Base-by-base conservation (phyloP, 2,113 vertebrate species). In the Murina feae region DNA sequence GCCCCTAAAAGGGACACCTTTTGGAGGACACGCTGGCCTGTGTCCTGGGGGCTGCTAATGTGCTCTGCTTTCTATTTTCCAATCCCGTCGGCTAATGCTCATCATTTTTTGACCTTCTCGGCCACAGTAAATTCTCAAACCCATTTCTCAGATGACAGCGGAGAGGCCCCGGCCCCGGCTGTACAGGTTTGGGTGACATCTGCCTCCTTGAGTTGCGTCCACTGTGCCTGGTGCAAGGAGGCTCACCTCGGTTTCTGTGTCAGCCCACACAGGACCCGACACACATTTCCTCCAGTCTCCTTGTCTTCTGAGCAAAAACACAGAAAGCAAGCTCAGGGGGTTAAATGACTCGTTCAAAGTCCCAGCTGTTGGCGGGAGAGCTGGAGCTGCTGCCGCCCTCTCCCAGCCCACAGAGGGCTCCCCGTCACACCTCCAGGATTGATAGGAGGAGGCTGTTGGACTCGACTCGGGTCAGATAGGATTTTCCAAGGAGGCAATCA, bases 91-190 rank as follows among this genome's bases (percentile, higher is more conserved):
- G 94, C 81, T 69, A 88, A 92, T 72, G 69, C 74, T 86, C 85
- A 90, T 85, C 72, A 51, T 85, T 72, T 90, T 55, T 51, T 92
- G 94, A 95, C 91, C 88, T 94, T 78, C 63, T 42, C 14, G 44
- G 21, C 72, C 35, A 75, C 74, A 51, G 35, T 89, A 89, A 84
- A 81, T 93, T 94, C 88, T 87, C 10, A 6, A 79, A 90, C 84
- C 93, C 81, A 21, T 72, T 87, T 90, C 71, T 89, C 44, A n/a
- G 82, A 47, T 17, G 9, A 39, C 82, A 58, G 12, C 32, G 14
- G 47, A 86, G 76, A 65, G 30, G 25, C 89, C 30, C 25, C n/a
- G 76, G 76, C 74, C n/a, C 9, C 55, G 2, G 9, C 30, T 72
- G 84, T 49, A 49, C 82, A 30, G 76, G 39, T 71, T 51, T 87